phyloP scores from a whole-genome alignment of 2,888 invertebrate species.

The Diarsia rubi region DNA sequence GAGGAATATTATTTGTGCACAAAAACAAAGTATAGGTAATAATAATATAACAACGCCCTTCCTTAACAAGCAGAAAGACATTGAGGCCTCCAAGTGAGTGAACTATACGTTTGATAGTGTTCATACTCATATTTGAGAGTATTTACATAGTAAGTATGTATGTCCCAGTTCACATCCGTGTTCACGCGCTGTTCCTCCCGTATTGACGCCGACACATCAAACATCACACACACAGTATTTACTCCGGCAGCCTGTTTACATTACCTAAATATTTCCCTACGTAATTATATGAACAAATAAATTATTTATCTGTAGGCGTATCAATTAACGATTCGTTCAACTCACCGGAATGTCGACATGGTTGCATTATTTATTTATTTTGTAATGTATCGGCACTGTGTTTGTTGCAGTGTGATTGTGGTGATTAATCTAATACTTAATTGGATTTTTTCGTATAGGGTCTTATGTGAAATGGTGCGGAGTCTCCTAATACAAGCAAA shows the following conservation, averaged over 20 bases:
- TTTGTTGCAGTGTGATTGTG: neutral
- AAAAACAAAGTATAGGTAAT: neutral
- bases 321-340: constrained; percentile 43
- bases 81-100: neutral
- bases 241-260: constrained; percentile 39
- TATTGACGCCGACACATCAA: constrained; percentile 39
- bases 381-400: neutral
- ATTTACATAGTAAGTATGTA: neutral
- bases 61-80: neutral
- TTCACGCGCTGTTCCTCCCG: constrained; percentile 24
- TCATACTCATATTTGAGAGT: too few species aligned
- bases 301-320: constrained; percentile 42
- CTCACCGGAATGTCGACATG: constrained; percentile 6
- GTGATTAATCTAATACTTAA: neutral
- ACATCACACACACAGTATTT: constrained; percentile 41
- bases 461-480: too few species aligned
- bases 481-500: too few species aligned
- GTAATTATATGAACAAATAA: constrained; percentile 55
- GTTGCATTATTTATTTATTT: constrained; percentile 28
- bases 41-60: neutral
- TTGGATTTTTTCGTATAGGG: neutral
- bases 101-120: neutral
- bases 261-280: constrained; percentile 45
- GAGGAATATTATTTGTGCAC: neutral
- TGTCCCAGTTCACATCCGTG: constrained; percentile 5